A percentile compares a stretch with the other conserved stretches of the same genome.
Conservation (phyloP, 2,113 vertebrate genomes). For the Uropsilus gracilis region DNA sequence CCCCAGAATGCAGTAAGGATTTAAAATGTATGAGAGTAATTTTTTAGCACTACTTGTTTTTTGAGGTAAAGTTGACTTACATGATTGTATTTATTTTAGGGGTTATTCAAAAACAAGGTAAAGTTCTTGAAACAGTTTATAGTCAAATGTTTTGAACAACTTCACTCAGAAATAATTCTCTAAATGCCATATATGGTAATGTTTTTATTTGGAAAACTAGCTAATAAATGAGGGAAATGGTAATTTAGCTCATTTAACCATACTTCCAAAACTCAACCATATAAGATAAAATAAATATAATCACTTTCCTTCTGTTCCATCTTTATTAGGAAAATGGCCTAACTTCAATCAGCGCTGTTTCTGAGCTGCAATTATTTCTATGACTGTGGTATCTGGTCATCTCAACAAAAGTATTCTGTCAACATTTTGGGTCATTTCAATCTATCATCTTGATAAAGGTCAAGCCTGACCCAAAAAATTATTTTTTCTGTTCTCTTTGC, state of each 20-base stretch:
- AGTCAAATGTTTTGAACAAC: not conserved
- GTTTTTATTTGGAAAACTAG: not conserved
- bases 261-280: slow-evolving; percentile 15
- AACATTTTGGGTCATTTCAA: slow-evolving; percentile 56
- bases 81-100: no score
- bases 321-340: slow-evolving; percentile 20
- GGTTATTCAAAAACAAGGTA: not conserved
- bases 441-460: slow-evolving; percentile 54
- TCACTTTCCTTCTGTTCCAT: not conserved
- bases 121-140: not conserved
- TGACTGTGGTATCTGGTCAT: slow-evolving; percentile 58
- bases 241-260: slow-evolving; percentile 24
- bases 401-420: slow-evolving; percentile 38
- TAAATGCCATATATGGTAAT: slow-evolving; percentile 26
- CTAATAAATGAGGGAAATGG: not conserved
- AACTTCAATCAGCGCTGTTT: slow-evolving; percentile 32
- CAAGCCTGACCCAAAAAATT: slow-evolving; percentile 32
- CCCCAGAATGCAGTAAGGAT: not conserved
- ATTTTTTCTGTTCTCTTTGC: slow-evolving; percentile 61
- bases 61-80: no score
- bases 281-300: slow-evolving; percentile 31
- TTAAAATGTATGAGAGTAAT: not conserved
- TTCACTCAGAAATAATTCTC: not conserved
- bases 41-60: not conserved
- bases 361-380: slow-evolving; percentile 44